phyloP scores from a whole-genome alignment of 1,140 invertebrate genomes.

The Drosophila pallidifrons region DNA sequence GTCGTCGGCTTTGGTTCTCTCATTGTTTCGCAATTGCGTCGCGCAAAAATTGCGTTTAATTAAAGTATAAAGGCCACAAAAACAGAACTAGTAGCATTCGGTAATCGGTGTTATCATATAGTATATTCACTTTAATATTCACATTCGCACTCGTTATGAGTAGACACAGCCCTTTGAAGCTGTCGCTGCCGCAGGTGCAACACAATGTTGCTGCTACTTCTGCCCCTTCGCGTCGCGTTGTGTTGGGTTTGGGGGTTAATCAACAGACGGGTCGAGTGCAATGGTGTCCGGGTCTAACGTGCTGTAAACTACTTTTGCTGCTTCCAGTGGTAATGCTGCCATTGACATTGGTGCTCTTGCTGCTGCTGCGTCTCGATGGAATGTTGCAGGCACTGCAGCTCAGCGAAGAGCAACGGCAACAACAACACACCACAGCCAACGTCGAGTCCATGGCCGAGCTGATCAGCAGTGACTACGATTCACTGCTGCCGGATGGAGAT shows the following conservation, averaged over 20 bases:
- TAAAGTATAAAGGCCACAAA: constrained; percentile 75
- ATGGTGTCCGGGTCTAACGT: constrained; percentile 82
- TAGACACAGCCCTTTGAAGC: constrained; percentile 62
- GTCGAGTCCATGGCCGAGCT: constrained; percentile 34
- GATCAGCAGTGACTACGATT: constrained; percentile 55
- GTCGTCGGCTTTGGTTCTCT: constrained; percentile 22
- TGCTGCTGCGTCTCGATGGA: constrained; percentile 79
- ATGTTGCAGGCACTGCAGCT: constrained; percentile 73
- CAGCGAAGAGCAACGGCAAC: constrained; percentile 49
- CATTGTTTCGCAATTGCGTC: constrained; percentile 63
- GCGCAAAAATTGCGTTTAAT: constrained; percentile 77
- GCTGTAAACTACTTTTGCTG: constrained; percentile 78
- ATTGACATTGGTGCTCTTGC: constrained; percentile 74
- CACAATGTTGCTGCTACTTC: constrained; percentile 27
- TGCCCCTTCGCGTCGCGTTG: constrained; percentile 35
- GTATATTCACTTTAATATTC: constrained; percentile 18
- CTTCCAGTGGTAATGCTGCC: constrained; percentile 84
- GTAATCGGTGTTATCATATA: constrained; percentile 2
- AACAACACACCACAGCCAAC: constrained; percentile 36
- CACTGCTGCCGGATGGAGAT: constrained; percentile 57
- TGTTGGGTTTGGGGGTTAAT: constrained; percentile 75
- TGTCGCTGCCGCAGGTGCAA: constrained; percentile 71
- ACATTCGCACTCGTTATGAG: constrained; percentile 52
- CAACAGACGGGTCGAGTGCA: constrained; percentile 80
- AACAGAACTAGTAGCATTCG: constrained; percentile 12